Evolutionary conservation across 2,888 invertebrate genomes (phyloP).

Genomic region (Perdita meconis): DNA sequence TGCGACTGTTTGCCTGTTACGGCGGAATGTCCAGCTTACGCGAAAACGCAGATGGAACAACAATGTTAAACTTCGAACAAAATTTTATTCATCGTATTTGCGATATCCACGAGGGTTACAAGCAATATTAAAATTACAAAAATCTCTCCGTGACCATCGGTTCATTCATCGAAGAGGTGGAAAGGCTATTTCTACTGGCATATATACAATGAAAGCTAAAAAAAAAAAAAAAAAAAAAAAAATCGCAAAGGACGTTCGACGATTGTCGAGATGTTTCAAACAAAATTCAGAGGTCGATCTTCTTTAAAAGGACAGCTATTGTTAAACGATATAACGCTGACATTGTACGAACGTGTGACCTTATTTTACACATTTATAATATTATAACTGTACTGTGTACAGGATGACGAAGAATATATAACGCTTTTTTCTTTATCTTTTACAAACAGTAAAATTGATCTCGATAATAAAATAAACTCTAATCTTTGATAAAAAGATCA

Average conservation of each 20-base stretch:
- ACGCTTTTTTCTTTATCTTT: constrained; percentile 54
- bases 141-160: neutral
- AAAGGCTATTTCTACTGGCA: constrained; percentile 2
- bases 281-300: constrained; percentile 4
- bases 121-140: constrained; percentile 60
- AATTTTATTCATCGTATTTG: constrained; percentile 7
- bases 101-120: neutral
- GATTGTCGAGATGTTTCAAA: neutral
- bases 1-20: constrained; percentile 22
- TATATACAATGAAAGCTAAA: constrained; percentile 10
- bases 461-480: constrained; percentile 81
- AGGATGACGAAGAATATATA: constrained; percentile 50
- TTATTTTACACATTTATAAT: constrained; percentile 59
- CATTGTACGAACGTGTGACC: constrained; percentile 66
- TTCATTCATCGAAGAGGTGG: neutral
- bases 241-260: neutral
- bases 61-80: constrained; percentile 5
- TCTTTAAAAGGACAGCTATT: constrained; percentile 1
- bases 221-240: too few relatives aligned
- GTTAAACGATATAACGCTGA: constrained; percentile 33
- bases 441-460: constrained; percentile 72
- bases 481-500: constrained; percentile 79
- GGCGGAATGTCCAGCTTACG: neutral
- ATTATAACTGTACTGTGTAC: constrained; percentile 52
- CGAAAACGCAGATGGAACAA: neutral